phyloP scores from a whole-genome alignment of 2,113 vertebrate genomes.

The Raja brachyura region DNA sequence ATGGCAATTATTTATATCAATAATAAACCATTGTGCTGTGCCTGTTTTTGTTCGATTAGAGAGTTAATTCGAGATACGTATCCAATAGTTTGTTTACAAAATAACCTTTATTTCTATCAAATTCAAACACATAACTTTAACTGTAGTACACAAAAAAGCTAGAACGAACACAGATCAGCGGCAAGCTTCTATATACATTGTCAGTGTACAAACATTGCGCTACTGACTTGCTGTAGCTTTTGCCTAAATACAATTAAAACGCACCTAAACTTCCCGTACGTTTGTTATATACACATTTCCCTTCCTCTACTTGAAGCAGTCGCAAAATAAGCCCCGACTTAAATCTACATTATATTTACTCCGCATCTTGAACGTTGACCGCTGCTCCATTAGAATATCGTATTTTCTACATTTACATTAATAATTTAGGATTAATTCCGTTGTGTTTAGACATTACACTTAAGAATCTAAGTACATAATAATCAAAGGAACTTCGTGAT shows the following conservation, averaged over 20 bases:
- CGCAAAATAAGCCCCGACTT: constrained; percentile 38
- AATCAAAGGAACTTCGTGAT: constrained; percentile 59
- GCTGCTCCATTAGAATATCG: constrained; percentile 44
- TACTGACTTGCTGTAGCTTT: constrained; percentile 48
- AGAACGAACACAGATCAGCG: constrained; percentile 61
- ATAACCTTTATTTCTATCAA: constrained; percentile 99
- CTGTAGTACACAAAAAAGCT: constrained; percentile 59
- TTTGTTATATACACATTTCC: constrained; percentile 58
- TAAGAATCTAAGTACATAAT: constrained; percentile 56
- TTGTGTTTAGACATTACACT: constrained; percentile 66
- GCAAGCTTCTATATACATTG: constrained; percentile 58
- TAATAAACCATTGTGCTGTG: background rate
- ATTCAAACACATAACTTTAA: constrained; percentile 75
- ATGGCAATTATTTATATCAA: background rate
- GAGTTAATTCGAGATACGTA: background rate
- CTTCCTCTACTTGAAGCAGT: constrained; percentile 51
- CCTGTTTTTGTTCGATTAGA: background rate
- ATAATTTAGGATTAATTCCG: constrained; percentile 76
- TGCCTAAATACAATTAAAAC: constrained; percentile 63
- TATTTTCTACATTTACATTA: constrained; percentile 69
- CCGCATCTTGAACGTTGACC: constrained; percentile 57
- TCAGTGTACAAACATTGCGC: constrained; percentile 57
- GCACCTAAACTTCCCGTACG: constrained; percentile 58
- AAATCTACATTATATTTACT: constrained; percentile 59
- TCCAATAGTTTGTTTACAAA: constrained; percentile 62